Evolutionary conservation across 1,140 invertebrate species (phyloP), one percentile per base, ranked within the genome.

Genomic region (Panagrolaimus sp.): DNA sequence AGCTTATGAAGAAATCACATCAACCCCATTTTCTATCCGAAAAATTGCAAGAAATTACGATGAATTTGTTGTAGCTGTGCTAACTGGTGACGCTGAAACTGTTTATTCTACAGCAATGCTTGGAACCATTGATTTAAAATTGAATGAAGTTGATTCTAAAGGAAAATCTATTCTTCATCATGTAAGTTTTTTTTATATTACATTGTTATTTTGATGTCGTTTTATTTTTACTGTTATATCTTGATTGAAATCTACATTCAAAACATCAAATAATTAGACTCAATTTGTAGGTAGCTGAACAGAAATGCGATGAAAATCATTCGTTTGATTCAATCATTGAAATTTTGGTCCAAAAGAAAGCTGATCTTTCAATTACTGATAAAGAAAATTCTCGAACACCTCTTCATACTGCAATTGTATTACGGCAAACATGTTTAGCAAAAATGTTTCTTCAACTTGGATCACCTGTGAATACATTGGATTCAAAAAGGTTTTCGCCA

Each of bases 101-200:
- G 32, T 38, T 38, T 38, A 38, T 38, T 38, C 32, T 7, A 38
- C 32, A 38, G 32, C 32, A 38, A 4, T 38, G 32, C 2, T 38
- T 38, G 32, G 32, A 38, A 38, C 32, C 2, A 4, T 38, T 38
- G 52, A 58, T 12, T 12, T 10, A 9, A 28, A 58, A 26, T 58
- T 58, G 17, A 58, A 58, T 21, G 12, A 21, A 8, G 28, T 26
- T 8, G 52, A 58, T 58, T 12, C 1, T 0, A 12, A 17, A 24
- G 52, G 52, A 58, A 26, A 28, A 28, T 26, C 52, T 21, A 21
- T 58, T 21, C 52, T 58, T 58, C 52, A 58, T 58, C 12, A 28
- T 21, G 52, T 58, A 26, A 28, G 52, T 58, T 24, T 24, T 14
- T n/a, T 12, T 14, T 58, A 12, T 21, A 26, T 8, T 8, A 26